Evolutionary conservation across 2,888 invertebrate genomes (phyloP).

Genomic region (Drosophila anomelani): DNA sequence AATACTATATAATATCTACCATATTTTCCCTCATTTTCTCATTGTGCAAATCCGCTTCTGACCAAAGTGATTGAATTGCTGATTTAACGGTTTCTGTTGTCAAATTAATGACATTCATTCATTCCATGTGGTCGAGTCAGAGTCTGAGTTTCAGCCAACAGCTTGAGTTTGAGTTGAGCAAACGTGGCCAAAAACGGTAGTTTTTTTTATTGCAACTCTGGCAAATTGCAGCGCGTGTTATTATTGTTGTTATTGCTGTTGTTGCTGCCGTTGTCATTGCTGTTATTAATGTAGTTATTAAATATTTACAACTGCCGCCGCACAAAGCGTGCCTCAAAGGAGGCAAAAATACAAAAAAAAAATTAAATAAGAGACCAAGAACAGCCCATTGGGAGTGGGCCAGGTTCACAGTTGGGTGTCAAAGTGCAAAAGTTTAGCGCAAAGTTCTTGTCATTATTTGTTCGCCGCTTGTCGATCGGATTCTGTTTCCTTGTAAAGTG

Average conservation of each 20-base stretch:
- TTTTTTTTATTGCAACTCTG: slow-evolving; percentile 73
- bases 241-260: slow-evolving; percentile 56
- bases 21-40: background rate
- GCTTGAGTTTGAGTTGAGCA: slow-evolving; percentile 20
- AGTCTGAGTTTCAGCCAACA: slow-evolving; percentile 21
- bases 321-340: slow-evolving; percentile 62
- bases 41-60: slow-evolving; percentile 40
- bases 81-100: slow-evolving; percentile 80
- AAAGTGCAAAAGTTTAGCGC: slow-evolving; percentile 75
- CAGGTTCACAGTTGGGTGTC: slow-evolving; percentile 59
- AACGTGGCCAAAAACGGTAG: slow-evolving; percentile 73
- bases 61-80: slow-evolving; percentile 77
- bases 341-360: background rate
- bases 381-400: slow-evolving; percentile 50
- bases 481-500: slow-evolving; percentile 44
- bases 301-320: slow-evolving; percentile 78
- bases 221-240: slow-evolving; percentile 77
- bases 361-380: background rate
- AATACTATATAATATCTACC: too few relatives aligned
- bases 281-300: slow-evolving; percentile 80
- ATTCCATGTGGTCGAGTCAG: slow-evolving; percentile 61
- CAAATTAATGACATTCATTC: slow-evolving; percentile 83
- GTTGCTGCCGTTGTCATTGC: slow-evolving; percentile 52
- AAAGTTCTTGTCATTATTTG: slow-evolving; percentile 78
- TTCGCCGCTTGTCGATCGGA: slow-evolving; percentile 34